phyloP scores from a whole-genome alignment of 2,888 invertebrate genomes.

The Campaea margaritaria region DNA sequence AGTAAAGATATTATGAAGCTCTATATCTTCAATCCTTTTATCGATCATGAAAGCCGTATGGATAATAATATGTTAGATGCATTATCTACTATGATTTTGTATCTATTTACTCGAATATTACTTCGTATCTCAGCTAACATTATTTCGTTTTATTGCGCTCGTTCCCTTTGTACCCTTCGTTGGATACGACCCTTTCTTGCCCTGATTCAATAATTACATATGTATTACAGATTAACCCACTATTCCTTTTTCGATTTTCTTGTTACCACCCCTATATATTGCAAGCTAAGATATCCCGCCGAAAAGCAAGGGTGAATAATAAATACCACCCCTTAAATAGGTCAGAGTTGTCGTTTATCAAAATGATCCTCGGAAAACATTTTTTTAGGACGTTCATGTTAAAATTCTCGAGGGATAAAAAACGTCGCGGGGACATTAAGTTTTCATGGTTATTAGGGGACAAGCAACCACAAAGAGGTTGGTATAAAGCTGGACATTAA shows the following conservation, averaged over 20 bases:
- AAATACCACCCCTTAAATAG: slow-evolving; percentile 23
- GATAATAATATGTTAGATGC: neutral
- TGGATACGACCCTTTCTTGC: slow-evolving; percentile 34
- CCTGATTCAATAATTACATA: slow-evolving; percentile 39
- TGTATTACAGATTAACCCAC: slow-evolving; percentile 37
- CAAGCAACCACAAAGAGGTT: slow-evolving; percentile 40
- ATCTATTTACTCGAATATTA: neutral
- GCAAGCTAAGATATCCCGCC: slow-evolving; percentile 9
- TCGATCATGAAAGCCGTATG: neutral
- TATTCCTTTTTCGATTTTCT: slow-evolving; percentile 28
- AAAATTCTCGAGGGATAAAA: slow-evolving; percentile 25
- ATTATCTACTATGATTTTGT: neutral
- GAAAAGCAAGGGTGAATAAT: slow-evolving; percentile 21
- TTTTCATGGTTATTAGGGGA: slow-evolving; percentile 42
- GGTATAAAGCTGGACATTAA: slow-evolving; percentile 47
- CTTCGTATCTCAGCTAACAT: slow-evolving; percentile 21
- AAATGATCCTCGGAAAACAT: slow-evolving; percentile 21
- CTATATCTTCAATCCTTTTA: neutral
- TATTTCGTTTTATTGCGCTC: slow-evolving; percentile 25
- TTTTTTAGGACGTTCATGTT: slow-evolving; percentile 24
- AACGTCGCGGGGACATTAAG: slow-evolving; percentile 37
- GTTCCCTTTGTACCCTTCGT: slow-evolving; percentile 33
- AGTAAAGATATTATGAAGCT: no score
- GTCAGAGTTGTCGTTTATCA: slow-evolving; percentile 28
- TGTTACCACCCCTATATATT: slow-evolving; percentile 2